Conservation (phyloP, 2,888 invertebrate genomes). For the Teleiodes luculella region DNA sequence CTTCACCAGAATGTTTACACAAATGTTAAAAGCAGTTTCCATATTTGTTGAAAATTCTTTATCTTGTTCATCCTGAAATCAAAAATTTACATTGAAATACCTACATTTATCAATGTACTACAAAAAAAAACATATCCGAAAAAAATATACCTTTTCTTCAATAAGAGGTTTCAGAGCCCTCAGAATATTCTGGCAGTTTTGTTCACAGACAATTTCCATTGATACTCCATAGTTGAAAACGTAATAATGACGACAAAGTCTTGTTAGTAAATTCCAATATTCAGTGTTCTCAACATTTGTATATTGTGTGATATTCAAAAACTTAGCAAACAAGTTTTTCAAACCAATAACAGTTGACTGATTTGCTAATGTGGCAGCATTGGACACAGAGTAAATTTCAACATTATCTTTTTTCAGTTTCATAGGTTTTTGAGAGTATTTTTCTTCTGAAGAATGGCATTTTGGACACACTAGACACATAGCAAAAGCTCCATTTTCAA, state of each 20-base stretch:
- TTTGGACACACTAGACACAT: conserved; percentile 51
- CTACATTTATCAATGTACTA: background rate
- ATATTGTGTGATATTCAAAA: conserved; percentile 57
- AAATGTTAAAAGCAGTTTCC: conserved; percentile 50
- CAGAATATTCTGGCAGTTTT: conserved; percentile 49
- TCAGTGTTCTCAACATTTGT: conserved; percentile 39
- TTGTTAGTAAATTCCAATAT: conserved; percentile 50
- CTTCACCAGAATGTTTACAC: conserved; percentile 64
- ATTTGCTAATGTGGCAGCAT: conserved; percentile 34
- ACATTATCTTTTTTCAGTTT: conserved; percentile 15
- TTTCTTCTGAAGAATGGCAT: conserved; percentile 43
- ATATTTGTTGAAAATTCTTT: conserved; percentile 46
- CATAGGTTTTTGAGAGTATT: conserved; percentile 10
- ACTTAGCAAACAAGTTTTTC: conserved; percentile 53
- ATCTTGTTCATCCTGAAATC: conserved; percentile 44
- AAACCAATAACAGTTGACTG: conserved; percentile 41
- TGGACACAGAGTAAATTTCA: conserved; percentile 38
- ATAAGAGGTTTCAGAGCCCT: conserved; percentile 49
- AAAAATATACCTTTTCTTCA: conserved; percentile 26
- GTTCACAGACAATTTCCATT: conserved; percentile 44
- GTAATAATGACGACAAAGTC: conserved; percentile 59
- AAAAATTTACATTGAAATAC: background rate
- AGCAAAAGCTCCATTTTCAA: conserved; percentile 35
- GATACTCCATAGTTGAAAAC: conserved; percentile 53
- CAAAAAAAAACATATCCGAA: background rate